Percentiles rank a stretch among this genome's conserved stretches.
These are phyloP conservation scores for Melipona bicolor DNA, from an alignment of 2,888 invertebrate genomes.

Conservation along the genomic window DNA sequence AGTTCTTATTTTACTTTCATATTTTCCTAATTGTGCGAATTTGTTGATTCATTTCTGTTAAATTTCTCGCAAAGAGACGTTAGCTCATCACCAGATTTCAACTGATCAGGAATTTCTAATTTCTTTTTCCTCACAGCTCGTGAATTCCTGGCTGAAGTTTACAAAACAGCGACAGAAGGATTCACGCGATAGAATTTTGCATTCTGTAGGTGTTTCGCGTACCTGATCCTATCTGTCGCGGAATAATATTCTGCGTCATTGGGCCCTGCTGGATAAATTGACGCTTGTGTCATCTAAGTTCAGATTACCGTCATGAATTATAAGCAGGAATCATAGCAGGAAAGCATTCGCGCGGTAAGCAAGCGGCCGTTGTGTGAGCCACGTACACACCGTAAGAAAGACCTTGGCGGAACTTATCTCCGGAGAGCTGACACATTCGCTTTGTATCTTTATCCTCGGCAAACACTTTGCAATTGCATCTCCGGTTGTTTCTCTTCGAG, in stretches of 20 bases:
- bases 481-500: neutral
- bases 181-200: neutral
- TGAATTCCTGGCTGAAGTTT: neutral
- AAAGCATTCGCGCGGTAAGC: conserved; percentile 38
- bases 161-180: neutral
- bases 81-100: too few species aligned
- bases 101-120: neutral
- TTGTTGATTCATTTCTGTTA: too few species aligned
- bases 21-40: too few species aligned
- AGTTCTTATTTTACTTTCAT: too few species aligned
- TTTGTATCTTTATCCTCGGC: neutral
- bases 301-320: conserved; percentile 38
- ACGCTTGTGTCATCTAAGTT: conserved; percentile 27
- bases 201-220: neutral
- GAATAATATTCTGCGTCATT: conserved; percentile 17
- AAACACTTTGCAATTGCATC: neutral
- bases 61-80: too few species aligned
- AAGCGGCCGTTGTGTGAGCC: conserved; percentile 39
- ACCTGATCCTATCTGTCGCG: conserved; percentile 1
- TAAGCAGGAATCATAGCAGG: conserved; percentile 27
- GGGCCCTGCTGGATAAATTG: conserved; percentile 15
- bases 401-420: conserved; percentile 43
- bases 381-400: conserved; percentile 11
- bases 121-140: neutral
- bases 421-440: neutral